Evolutionary conservation across 2,888 invertebrate species (phyloP), one percentile per base, ranked within the genome.

Genomic region (Tortrix viridana): DNA sequence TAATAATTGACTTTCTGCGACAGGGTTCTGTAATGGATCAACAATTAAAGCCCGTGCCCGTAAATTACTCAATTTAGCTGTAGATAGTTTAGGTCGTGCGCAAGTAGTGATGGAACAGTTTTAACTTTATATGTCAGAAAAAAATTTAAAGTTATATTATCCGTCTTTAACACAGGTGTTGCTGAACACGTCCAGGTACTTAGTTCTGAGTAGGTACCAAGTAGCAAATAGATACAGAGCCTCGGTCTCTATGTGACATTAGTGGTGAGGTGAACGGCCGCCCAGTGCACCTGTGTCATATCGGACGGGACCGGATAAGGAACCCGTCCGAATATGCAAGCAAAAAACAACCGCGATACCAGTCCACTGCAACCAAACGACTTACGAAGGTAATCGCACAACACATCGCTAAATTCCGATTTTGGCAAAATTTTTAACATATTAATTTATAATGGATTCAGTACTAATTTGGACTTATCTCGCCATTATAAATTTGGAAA

Each of bases 271-370:
- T 89, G 80, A 89, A 89, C 74, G 89, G 71, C 84, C 88, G 78
- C 60, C 52, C 71, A 70, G 71, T 84, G 88, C 89, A 90, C 90
- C 90, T 89, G 90, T 85, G 77, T 54, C 41, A 38, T 65, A 55
- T 72, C 67, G 63, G 67, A 68, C 69, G 37, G 62, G 68, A 69
- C 69, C 74, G 74, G 72, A 72, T 69, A 70, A 69, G 64, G 68
- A 67, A 68, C 67, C 67, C 77, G 75, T 73, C 85, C 85, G 79
- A 89, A 89, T 82, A 84, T 85, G 84, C 82, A 79, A 77, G 73
- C 78, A 82, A 85, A 89, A 86, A 85, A 80, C 74, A 74, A 72
- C 70, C 69, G n/a, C 71, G 73, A 74, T 77, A 81, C 80, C 64
- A 76, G 82, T 83, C 80, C 37, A n/a, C 37, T 20, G 48, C 22